phyloP scores from a whole-genome alignment of 2,797 vertebrate species.

The Propithecus deckenii region DNA sequence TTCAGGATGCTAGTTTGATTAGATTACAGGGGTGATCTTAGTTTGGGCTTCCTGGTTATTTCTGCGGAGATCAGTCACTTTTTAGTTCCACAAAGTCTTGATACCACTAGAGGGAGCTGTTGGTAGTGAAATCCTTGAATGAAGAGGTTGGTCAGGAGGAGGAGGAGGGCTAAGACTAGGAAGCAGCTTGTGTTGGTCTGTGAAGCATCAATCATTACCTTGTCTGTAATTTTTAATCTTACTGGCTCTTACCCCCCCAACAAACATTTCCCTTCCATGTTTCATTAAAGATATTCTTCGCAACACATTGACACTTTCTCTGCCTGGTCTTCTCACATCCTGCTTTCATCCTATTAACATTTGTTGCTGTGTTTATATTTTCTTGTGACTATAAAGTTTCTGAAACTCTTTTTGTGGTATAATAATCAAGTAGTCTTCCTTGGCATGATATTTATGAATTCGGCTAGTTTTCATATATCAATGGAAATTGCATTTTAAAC shows the following conservation, averaged over 20 bases:
- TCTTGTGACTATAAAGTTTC: not conserved
- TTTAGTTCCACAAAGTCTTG: not conserved
- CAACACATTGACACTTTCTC: not conserved
- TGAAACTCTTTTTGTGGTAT: conserved; percentile 15
- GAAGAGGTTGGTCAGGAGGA: not conserved
- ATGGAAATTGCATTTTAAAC: conserved; percentile 41
- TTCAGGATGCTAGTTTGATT: not conserved
- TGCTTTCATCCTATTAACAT: not conserved
- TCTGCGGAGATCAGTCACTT: not conserved
- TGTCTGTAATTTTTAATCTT: not conserved
- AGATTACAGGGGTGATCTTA: not conserved
- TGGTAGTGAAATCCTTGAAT: not conserved
- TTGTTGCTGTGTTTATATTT: conserved; percentile 22
- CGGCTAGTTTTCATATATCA: conserved; percentile 34
- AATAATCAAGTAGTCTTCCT: not conserved
- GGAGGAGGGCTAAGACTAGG: not conserved
- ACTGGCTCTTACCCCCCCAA: not conserved
- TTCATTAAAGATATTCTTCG: not conserved
- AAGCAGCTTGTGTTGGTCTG: not conserved
- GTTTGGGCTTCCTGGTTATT: not conserved
- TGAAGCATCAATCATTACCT: not conserved
- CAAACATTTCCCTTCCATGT: not conserved
- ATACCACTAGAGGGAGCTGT: not conserved
- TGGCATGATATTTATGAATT: conserved; percentile 43
- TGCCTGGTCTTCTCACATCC: not conserved